Percentiles rank a stretch among this genome's conserved stretches.
Evolutionary conservation across 2,888 invertebrate genomes (phyloP).

Genomic region (Elaeidobius kamerunicus): DNA sequence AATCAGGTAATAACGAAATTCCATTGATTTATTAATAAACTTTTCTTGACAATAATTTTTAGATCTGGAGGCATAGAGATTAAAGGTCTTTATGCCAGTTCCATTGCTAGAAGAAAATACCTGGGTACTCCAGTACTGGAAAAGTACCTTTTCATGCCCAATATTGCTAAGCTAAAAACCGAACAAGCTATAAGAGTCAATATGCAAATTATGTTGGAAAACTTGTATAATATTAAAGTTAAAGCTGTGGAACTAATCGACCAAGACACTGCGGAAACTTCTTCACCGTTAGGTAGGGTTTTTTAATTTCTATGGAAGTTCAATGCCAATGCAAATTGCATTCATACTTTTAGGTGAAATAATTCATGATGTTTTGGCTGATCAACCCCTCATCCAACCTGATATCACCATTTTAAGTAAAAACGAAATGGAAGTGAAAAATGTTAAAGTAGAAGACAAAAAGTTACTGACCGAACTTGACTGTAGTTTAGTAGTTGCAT

Average conservation of each 20-base stretch:
- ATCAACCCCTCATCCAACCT: slow-evolving; percentile 67
- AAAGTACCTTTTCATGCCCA: slow-evolving; percentile 68
- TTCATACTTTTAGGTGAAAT: slow-evolving; percentile 17
- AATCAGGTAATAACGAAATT: slow-evolving; percentile 36
- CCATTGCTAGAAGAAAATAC: slow-evolving; percentile 65
- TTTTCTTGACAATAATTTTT: slow-evolving; percentile 7
- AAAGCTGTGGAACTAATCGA: slow-evolving; percentile 32
- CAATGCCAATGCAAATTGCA: no score
- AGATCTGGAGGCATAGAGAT: slow-evolving; percentile 75
- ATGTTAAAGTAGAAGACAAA: no score
- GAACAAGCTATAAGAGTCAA: slow-evolving; percentile 54
- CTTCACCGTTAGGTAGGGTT: slow-evolving; percentile 2
- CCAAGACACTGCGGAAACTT: slow-evolving; percentile 8
- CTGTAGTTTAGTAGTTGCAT: no score
- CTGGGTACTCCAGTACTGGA: slow-evolving; percentile 75
- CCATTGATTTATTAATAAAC: neutral
- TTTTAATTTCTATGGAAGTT: no score
- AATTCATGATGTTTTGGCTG: slow-evolving; percentile 60
- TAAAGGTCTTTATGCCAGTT: slow-evolving; percentile 70
- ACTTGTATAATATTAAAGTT: slow-evolving; percentile 55
- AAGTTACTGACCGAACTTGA: no score
- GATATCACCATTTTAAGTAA: slow-evolving; percentile 58
- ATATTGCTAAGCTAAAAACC: slow-evolving; percentile 43
- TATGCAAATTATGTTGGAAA: slow-evolving; percentile 72
- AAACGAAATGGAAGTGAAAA: no score